Evolutionary conservation across 30 jellyfish, hydroid and myxozoan species (phyloP).

Genomic region (Mastigias papua): DNA sequence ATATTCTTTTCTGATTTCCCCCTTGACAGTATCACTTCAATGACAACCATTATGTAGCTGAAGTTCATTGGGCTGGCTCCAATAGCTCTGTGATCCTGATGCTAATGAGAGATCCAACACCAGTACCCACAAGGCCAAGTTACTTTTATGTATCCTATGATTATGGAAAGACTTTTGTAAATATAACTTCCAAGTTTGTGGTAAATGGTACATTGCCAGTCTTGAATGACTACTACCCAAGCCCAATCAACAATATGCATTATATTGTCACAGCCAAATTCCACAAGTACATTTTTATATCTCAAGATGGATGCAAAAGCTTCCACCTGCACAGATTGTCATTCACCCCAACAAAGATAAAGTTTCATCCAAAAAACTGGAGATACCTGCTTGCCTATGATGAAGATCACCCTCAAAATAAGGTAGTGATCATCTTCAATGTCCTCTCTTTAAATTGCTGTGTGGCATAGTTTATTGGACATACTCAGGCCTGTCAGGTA

Average conservation of each 20-base stretch:
- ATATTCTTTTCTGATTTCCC: neutral
- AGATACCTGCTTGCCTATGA: constrained; percentile 85
- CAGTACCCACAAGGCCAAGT: constrained; percentile 77
- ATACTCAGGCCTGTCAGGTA: no score
- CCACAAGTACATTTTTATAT: constrained; percentile 74
- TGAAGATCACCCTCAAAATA: constrained; percentile 83
- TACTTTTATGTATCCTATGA: constrained; percentile 87
- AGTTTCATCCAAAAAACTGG: constrained; percentile 70
- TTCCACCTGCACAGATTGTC: constrained; percentile 43
- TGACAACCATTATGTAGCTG: constrained; percentile 92
- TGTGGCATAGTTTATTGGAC: no score
- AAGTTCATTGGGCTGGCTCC: constrained; percentile 99
- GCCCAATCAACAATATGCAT: constrained; percentile 78
- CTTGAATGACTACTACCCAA: constrained; percentile 85
- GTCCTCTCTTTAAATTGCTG: no score
- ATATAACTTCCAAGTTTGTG: constrained; percentile 69
- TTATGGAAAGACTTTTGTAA: constrained; percentile 81
- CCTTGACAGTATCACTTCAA: constrained; percentile 80
- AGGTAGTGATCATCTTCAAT: constrained; percentile 56
- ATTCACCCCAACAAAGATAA: constrained; percentile 84
- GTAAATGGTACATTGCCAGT: constrained; percentile 82
- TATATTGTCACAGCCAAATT: constrained; percentile 87
- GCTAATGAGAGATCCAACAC: constrained; percentile 89
- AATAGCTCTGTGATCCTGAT: constrained; percentile 90
- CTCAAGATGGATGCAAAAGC: constrained; percentile 80